Evolutionary conservation across 2,113 vertebrate species (phyloP).

Genomic region (Lepus timidus): DNA sequence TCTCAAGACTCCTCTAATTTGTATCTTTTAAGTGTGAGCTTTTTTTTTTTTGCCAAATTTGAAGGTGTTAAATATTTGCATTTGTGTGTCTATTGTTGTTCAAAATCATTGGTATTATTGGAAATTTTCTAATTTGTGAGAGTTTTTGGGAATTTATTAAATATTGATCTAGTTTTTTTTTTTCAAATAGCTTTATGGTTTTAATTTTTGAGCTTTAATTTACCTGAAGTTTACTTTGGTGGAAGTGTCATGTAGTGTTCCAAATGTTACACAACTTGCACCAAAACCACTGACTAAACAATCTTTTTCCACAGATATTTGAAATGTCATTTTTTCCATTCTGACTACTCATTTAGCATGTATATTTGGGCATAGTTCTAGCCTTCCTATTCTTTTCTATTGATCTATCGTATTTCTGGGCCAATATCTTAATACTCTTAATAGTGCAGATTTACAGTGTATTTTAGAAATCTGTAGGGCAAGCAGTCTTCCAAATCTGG

Average conservation of each 20-base stretch:
- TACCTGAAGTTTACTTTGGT: not conserved
- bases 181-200: not conserved
- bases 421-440: not conserved
- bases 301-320: not conserved
- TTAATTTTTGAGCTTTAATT: not conserved
- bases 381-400: not conserved
- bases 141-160: conserved; percentile 25
- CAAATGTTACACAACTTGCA: not conserved
- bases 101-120: not conserved
- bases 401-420: not conserved
- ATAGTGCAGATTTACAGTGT: not conserved
- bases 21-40: not conserved
- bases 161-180: not conserved
- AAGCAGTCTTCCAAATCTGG: not conserved
- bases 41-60: not conserved
- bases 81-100: not conserved
- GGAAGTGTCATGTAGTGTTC: not conserved
- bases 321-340: not conserved
- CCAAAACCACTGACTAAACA: not conserved
- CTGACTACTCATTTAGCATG: not conserved
- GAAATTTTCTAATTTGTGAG: not conserved
- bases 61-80: not conserved
- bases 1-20: not conserved
- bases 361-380: not conserved
- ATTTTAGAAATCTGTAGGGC: not conserved